Base-by-base conservation (phyloP, 2,113 vertebrate genomes). In the Acrocephalus kingi region DNA sequence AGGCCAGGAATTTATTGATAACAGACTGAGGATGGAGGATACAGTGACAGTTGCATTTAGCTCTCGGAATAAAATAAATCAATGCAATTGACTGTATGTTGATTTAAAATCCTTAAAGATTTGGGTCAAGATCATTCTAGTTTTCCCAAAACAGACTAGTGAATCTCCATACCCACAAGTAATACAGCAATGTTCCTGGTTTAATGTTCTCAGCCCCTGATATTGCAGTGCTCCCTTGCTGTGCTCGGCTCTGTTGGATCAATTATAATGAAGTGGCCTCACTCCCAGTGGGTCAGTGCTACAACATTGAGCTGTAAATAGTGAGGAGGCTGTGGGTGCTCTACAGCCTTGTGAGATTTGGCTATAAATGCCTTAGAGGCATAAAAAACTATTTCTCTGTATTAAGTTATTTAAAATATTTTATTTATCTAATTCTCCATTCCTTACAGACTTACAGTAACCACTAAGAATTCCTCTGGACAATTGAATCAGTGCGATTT, bases 81-180 rank as follows among this genome's bases (percentile, higher is more conserved):
- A 71, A 95, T 96, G 8, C 2, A 13, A 97, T 96, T 55, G 94
- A 94, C 67, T 83, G 11, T 15, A 55, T 84, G 88, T 64, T 93
- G 85, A 93, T 93, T 94, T 92, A 41, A 94, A 96, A 94, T 84
- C 92, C 93, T 96, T 74, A 45, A 49, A 77, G 92, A 94, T 73
- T 90, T 77, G 68, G 54, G 74, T 52, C 39, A 49, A 75, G 78
- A 93, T 63, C 46, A 7, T 75, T 79, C 24, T 43, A 15, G 27
- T 89, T 86, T 81, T 87, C 51, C 78, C 41, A 0, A 58, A 74
- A 66, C 9, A 2, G 83, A 28, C 15, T 80, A 31, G 21, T 55
- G 33, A 81, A 64, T 87, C 51, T 87, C 89, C 51, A 33, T 24
- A 49, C 27, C 6, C 9, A 3, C 46, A 48, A 39, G 56, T 23